Conservation (phyloP, 2,113 vertebrate species). For the Grallaria varia region DNA sequence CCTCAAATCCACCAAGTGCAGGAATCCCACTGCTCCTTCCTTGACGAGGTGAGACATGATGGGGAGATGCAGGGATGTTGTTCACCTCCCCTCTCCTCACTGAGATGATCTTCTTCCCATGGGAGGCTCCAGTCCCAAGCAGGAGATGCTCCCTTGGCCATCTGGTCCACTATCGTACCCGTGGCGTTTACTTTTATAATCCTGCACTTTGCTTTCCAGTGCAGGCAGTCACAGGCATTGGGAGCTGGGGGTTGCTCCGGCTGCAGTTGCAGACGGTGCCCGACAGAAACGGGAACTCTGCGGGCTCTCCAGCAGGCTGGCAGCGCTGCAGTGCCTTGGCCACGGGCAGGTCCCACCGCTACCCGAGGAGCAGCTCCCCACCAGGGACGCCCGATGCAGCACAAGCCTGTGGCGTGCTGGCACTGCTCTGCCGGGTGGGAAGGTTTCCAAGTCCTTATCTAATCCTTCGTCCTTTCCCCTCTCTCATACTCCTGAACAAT, state of each 20-base stretch:
- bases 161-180: background rate
- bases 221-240: background rate
- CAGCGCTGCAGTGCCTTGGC: background rate
- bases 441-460: background rate
- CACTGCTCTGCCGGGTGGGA: background rate
- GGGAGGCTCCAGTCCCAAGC: background rate
- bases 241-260: background rate
- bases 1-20: background rate
- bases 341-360: background rate
- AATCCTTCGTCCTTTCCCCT: background rate
- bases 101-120: background rate
- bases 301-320: background rate
- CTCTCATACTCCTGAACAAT: background rate
- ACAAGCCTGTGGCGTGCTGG: background rate
- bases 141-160: background rate
- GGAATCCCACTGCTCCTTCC: background rate
- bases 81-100: fast-evolving
- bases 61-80: fast-evolving
- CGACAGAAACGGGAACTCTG: background rate
- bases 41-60: background rate
- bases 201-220: background rate
- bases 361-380: background rate
- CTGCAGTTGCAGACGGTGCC: background rate
- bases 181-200: background rate
- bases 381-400: background rate